Conservation (phyloP, 1,140 invertebrate genomes). For the Drosophila kurseongensis region DNA sequence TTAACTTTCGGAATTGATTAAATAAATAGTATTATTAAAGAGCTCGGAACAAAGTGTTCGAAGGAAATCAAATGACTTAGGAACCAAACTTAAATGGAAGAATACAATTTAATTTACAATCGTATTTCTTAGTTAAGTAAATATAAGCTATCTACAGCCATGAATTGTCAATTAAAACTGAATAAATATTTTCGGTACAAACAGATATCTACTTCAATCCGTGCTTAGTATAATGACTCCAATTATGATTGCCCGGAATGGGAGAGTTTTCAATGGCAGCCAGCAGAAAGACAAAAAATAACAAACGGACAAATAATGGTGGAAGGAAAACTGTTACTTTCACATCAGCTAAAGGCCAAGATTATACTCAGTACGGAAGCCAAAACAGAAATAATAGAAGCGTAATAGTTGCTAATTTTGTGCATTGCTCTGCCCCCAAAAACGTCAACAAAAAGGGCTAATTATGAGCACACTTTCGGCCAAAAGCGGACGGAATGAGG, state of each 20-base stretch:
- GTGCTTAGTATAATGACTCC: constrained; percentile 37
- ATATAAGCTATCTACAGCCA: background rate
- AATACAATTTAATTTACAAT: background rate
- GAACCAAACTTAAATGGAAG: constrained; percentile 3
- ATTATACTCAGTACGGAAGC: constrained; percentile 48
- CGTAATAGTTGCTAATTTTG: constrained; percentile 79
- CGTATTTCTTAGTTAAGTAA: background rate
- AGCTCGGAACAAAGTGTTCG: too few species aligned
- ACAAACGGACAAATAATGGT: constrained; percentile 11
- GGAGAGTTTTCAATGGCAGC: constrained; percentile 27
- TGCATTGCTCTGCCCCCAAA: constrained; percentile 49
- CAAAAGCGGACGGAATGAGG: constrained; percentile 38
- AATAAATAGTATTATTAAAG: too few species aligned
- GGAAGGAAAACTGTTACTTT: constrained; percentile 72
- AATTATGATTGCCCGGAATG: constrained; percentile 29
- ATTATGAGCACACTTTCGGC: constrained; percentile 77
- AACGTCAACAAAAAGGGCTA: constrained; percentile 73
- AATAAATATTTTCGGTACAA: constrained; percentile 31
- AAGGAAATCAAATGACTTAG: constrained; percentile 6
- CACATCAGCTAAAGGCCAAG: constrained; percentile 63
- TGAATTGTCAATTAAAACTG: constrained; percentile 23
- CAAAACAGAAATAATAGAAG: constrained; percentile 54
- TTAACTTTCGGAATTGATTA: too few species aligned
- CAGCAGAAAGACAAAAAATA: constrained; percentile 25
- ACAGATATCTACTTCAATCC: constrained; percentile 14